Evolutionary conservation across 2,113 vertebrate genomes (phyloP).

Genomic region (Otis tarda): DNA sequence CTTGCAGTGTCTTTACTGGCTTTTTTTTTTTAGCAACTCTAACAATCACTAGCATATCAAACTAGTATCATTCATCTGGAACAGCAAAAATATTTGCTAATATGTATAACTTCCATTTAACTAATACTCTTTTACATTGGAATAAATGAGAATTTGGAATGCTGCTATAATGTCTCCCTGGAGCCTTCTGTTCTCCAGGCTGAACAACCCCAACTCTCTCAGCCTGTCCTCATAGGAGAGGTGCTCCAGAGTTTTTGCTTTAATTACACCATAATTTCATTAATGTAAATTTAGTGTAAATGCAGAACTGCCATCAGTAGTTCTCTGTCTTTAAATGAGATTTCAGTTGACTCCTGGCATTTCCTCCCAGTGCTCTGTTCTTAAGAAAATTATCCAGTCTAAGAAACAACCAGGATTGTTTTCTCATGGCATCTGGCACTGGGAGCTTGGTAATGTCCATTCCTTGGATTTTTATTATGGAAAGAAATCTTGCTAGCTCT

Average conservation of each 20-base stretch:
- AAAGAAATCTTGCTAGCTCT: background rate
- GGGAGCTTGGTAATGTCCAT: background rate
- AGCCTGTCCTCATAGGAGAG: too few relatives aligned
- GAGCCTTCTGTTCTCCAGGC: too few relatives aligned
- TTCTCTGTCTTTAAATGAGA: background rate
- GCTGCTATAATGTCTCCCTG: too few relatives aligned
- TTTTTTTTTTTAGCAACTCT: background rate
- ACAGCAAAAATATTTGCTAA: background rate
- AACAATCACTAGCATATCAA: background rate
- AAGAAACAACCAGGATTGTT: background rate
- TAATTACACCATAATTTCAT: background rate
- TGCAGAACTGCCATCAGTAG: background rate
- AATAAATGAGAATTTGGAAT: background rate
- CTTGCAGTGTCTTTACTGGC: background rate
- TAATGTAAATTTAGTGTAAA: background rate
- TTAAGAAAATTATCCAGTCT: background rate
- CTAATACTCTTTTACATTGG: background rate
- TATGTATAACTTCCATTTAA: background rate
- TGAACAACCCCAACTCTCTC: too few relatives aligned
- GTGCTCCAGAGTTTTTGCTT: background rate
- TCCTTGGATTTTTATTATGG: background rate
- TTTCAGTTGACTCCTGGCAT: background rate
- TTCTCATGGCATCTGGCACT: background rate
- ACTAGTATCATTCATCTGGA: background rate
- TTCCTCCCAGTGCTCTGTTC: background rate